Conservation (phyloP, 2,888 invertebrate species). For the Drosophila colorata region DNA sequence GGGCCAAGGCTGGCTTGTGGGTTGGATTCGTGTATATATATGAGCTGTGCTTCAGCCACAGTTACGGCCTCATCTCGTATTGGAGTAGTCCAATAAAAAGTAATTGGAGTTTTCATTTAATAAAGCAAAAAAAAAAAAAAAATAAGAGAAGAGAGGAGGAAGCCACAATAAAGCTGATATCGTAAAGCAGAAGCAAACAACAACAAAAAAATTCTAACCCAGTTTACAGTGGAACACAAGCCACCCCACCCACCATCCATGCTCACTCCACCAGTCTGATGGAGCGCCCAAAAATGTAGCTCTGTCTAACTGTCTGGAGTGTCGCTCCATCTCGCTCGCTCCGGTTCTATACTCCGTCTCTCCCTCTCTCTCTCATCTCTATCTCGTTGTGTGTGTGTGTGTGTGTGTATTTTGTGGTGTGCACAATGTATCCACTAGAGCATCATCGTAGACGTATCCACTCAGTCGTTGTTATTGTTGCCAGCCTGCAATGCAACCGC, state of each 20-base stretch:
- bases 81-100: conserved; percentile 71
- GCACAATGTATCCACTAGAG: conserved; percentile 74
- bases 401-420: conserved; percentile 21
- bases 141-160: conserved; percentile 8
- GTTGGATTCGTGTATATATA: background rate
- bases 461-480: conserved; percentile 63
- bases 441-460: conserved; percentile 78
- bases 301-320: conserved; percentile 25
- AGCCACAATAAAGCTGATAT: conserved; percentile 1
- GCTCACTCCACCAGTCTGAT: no score
- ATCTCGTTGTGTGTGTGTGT: conserved; percentile 1
- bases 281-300: conserved; percentile 51
- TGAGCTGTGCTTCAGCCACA: background rate
- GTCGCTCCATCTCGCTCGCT: conserved; percentile 3
- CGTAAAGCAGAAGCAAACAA: background rate
- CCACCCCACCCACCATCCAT: no score
- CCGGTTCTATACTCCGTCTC: background rate
- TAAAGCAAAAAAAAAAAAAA: conserved; percentile 56
- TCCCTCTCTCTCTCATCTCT: background rate
- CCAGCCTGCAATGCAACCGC: conserved; percentile 5
- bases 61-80: conserved; percentile 25
- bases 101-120: conserved; percentile 80
- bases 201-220: conserved; percentile 46
- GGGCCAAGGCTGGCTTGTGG: no score
- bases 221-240: conserved; percentile 31